A percentile compares a stretch with the other conserved stretches of the same genome.
Evolutionary conservation across 2,888 invertebrate species (phyloP).

Genomic region (Mimas tiliae): DNA sequence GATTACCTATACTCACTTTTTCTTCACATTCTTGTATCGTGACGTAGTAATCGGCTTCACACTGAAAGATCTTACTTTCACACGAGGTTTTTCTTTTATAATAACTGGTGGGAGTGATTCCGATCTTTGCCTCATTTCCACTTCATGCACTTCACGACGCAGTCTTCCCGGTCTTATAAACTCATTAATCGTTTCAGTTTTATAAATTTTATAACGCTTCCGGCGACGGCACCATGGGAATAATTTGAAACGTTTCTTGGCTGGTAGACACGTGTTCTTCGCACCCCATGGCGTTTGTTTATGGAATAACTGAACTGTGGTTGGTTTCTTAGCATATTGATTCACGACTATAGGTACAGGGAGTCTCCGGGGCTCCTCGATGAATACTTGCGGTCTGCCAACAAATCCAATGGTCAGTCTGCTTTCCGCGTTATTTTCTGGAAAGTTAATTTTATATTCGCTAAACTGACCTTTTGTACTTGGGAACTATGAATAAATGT

Average conservation of each 20-base stretch:
- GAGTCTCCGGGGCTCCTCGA: conserved; percentile 45
- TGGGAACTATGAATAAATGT: conserved; percentile 44
- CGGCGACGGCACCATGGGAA: conserved; percentile 46
- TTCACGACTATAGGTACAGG: conserved; percentile 47
- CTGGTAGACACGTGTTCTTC: conserved; percentile 29
- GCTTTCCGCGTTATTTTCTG: conserved; percentile 22
- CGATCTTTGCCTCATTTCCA: conserved; percentile 28
- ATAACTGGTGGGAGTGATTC: conserved; percentile 17
- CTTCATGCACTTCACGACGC: conserved; percentile 23
- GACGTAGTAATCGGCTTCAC: conserved; percentile 39
- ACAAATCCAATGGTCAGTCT: conserved; percentile 31
- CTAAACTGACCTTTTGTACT: conserved; percentile 47
- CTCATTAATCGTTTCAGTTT: conserved; percentile 31
- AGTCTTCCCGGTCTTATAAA: conserved; percentile 19
- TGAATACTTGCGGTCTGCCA: conserved; percentile 48
- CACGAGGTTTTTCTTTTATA: conserved; percentile 3
- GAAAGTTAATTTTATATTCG: conserved; percentile 11
- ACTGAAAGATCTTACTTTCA: conserved; percentile 16
- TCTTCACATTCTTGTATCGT: conserved; percentile 31
- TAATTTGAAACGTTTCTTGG: conserved; percentile 30
- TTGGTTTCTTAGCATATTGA: conserved; percentile 37
- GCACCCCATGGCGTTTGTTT: conserved; percentile 33
- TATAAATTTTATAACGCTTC: conserved; percentile 41
- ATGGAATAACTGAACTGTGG: conserved; percentile 34
- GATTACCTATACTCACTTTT: conserved; percentile 7